Evolutionary conservation across 2,113 vertebrate genomes (phyloP).

Genomic region (Rhadina sibilatrix): DNA sequence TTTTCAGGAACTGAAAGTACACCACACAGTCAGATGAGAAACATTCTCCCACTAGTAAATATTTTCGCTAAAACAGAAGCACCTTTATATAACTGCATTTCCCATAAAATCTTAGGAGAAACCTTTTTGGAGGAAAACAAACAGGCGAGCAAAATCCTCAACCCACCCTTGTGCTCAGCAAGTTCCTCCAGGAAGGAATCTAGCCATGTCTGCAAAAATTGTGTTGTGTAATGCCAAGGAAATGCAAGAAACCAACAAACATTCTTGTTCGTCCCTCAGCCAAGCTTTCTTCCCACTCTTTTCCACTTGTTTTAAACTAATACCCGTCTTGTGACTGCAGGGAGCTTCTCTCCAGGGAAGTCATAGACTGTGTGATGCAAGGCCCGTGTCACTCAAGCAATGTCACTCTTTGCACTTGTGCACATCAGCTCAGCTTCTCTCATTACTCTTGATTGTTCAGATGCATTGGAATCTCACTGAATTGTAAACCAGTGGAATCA

Average conservation of each 20-base stretch:
- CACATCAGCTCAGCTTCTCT: background rate
- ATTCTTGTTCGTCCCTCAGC: background rate
- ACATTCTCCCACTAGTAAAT: background rate
- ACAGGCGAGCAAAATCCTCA: background rate
- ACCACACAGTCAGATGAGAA: background rate
- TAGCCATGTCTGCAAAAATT: background rate
- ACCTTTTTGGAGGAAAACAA: constrained; percentile 3
- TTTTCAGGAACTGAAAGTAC: constrained; percentile 15
- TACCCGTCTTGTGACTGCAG: background rate
- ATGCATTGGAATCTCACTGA: background rate
- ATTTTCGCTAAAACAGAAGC: constrained; percentile 24
- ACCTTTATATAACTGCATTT: constrained; percentile 18
- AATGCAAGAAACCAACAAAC: background rate
- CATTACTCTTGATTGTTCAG: background rate
- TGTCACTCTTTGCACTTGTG: background rate
- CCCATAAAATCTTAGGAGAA: background rate
- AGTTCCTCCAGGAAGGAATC: background rate
- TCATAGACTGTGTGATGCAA: background rate
- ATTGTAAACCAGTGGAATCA: background rate
- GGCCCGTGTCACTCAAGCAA: background rate
- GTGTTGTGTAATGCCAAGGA: background rate
- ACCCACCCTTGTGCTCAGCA: background rate
- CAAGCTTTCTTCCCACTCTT: background rate
- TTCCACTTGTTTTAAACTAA: background rate
- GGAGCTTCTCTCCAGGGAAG: background rate